Evolutionary conservation across 2,888 invertebrate species (phyloP).

Genomic region (Sceliomorpha sp.): DNA sequence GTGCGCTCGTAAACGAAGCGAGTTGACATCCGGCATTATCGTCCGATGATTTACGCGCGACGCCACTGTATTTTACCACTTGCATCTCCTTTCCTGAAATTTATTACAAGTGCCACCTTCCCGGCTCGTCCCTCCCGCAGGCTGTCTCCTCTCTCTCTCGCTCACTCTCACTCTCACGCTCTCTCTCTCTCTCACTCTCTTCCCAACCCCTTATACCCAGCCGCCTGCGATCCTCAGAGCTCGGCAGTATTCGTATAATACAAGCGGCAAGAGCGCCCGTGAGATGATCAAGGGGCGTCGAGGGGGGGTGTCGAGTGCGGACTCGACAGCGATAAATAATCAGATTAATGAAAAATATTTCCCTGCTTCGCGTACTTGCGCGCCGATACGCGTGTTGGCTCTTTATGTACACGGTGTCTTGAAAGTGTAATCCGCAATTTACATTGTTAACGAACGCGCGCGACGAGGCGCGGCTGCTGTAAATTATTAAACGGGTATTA

Average conservation of each 20-base stretch:
- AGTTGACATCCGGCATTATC: slow-evolving; percentile 75
- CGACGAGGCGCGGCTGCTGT: slow-evolving; percentile 15
- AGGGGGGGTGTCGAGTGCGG: slow-evolving; percentile 40
- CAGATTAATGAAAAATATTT: slow-evolving; percentile 75
- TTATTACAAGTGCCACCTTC: slow-evolving; percentile 65
- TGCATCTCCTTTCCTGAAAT: slow-evolving; percentile 73
- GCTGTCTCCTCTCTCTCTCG: too few relatives aligned
- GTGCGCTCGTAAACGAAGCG: slow-evolving; percentile 69
- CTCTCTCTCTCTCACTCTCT: too few relatives aligned
- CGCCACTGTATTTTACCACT: slow-evolving; percentile 72
- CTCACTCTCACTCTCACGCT: too few relatives aligned
- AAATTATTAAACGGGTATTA: too few relatives aligned
- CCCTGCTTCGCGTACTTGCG: slow-evolving; percentile 39
- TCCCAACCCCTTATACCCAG: slow-evolving; percentile 35
- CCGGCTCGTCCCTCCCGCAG: slow-evolving; percentile 3
- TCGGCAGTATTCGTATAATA: slow-evolving; percentile 40
- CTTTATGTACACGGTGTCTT: slow-evolving; percentile 31
- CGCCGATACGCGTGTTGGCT: slow-evolving; percentile 40
- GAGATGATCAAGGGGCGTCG: slow-evolving; percentile 47
- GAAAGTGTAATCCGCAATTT: slow-evolving; percentile 19
- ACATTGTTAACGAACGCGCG: slow-evolving; percentile 20
- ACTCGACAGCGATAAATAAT: slow-evolving; percentile 72
- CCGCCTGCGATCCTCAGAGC: slow-evolving; percentile 20
- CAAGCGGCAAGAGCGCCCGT: slow-evolving; percentile 40
- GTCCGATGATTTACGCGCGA: slow-evolving; percentile 73